A percentile compares a stretch with the other conserved stretches of the same genome.
Conservation (phyloP, 2,888 invertebrate genomes). For the Luperina testacea region DNA sequence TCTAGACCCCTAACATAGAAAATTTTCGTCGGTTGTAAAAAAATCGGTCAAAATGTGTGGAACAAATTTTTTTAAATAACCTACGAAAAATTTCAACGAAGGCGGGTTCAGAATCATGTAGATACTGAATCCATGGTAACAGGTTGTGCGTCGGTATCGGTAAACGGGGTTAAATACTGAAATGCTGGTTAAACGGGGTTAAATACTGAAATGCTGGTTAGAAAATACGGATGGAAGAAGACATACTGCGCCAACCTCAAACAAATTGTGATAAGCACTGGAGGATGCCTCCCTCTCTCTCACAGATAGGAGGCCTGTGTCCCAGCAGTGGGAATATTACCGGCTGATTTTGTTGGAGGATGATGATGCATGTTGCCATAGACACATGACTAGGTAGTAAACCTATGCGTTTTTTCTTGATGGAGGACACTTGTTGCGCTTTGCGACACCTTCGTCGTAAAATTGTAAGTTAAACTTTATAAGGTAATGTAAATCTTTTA, state of each 20-base stretch:
- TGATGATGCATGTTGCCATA: too few species aligned
- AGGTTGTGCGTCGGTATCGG: background rate
- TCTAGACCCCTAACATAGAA: too few species aligned
- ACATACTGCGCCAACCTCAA: background rate
- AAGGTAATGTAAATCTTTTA: conserved; percentile 13
- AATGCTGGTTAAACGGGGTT: background rate
- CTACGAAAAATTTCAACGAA: too few species aligned
- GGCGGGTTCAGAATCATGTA: background rate
- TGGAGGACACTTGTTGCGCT: background rate
- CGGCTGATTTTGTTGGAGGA: background rate
- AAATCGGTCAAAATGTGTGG: too few species aligned
- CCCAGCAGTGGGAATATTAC: background rate
- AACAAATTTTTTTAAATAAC: too few species aligned
- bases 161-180: background rate
- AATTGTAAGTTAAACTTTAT: background rate
- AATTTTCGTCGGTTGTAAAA: too few species aligned
- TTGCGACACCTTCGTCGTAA: background rate
- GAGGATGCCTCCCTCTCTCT: background rate
- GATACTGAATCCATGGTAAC: too few species aligned
- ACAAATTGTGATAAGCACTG: background rate
- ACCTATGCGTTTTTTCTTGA: background rate
- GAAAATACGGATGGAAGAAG: background rate
- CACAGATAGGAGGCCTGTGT: background rate
- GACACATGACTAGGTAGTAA: background rate
- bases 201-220: background rate